These are phyloP conservation scores for Centropristis striata DNA, from an alignment of 2,113 vertebrate species.

Conservation along the genomic window DNA sequence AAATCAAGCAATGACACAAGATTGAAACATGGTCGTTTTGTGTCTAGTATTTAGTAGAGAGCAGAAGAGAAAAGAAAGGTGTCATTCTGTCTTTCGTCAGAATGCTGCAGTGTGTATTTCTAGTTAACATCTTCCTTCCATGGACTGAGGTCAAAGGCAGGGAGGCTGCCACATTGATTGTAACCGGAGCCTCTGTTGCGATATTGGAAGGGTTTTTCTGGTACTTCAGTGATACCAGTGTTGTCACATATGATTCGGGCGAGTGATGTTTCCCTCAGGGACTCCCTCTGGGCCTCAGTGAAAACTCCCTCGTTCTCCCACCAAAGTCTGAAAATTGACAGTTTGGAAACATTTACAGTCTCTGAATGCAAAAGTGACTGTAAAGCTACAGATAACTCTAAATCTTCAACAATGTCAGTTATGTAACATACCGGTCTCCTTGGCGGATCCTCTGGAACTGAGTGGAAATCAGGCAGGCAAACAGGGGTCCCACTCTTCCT, in stretches of 20 bases:
- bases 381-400: too few relatives aligned
- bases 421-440: conserved; percentile 72
- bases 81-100: background rate
- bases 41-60: background rate
- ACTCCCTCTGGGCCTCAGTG: conserved; percentile 67
- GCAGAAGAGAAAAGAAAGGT: background rate
- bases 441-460: conserved; percentile 75
- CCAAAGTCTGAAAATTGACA: conserved; percentile 79
- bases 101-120: background rate
- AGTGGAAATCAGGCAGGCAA: conserved; percentile 81
- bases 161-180: conserved; percentile 61
- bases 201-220: conserved; percentile 71
- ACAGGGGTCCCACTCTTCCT: conserved; percentile 87
- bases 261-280: conserved; percentile 66
- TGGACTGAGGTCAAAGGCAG: conserved; percentile 76
- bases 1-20: background rate
- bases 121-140: conserved; percentile 67
- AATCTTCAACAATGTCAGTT: background rate
- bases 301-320: conserved; percentile 82
- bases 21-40: background rate
- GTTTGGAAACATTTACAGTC: too few relatives aligned
- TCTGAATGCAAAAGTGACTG: background rate
- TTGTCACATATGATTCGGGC: conserved; percentile 86
- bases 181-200: conserved; percentile 45
- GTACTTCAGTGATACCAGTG: conserved; percentile 79